Evolutionary conservation across 2,888 invertebrate genomes (phyloP).

Genomic region (Sinhomidia bicolor): DNA sequence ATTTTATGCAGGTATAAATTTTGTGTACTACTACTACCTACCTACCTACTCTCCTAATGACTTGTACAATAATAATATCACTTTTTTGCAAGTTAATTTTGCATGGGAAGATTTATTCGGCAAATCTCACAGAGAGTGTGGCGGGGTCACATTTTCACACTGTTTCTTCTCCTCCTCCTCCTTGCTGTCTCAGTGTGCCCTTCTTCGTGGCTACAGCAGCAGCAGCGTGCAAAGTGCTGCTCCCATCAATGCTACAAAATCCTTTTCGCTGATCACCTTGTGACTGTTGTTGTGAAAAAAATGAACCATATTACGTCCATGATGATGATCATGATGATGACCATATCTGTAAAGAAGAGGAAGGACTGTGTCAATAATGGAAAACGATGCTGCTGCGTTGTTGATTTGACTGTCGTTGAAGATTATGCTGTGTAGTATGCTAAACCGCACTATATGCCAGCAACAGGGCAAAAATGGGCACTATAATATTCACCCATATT

Average conservation of each 20-base stretch:
- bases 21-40: background rate
- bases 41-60: too few species aligned
- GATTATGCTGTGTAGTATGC: too few species aligned
- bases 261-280: slow-evolving; percentile 22
- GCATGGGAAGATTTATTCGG: slow-evolving; percentile 16
- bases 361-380: slow-evolving; percentile 9
- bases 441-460: too few species aligned
- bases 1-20: background rate
- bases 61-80: too few species aligned
- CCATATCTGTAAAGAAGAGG: background rate
- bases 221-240: too few species aligned
- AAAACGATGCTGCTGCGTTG: background rate
- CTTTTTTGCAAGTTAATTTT: background rate
- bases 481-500: too few species aligned
- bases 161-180: background rate
- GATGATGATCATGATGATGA: background rate
- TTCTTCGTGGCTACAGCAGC: too few species aligned
- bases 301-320: background rate
- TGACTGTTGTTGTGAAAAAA: slow-evolving; percentile 25
- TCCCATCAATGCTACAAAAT: too few species aligned
- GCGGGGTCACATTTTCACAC: slow-evolving; percentile 8
- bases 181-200: slow-evolving; percentile 4
- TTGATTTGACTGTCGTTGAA: background rate
- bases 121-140: background rate
- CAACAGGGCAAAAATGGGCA: too few species aligned